Evolutionary conservation across 1,140 invertebrate species (phyloP).

Genomic region (Leptopilina clavipes): DNA sequence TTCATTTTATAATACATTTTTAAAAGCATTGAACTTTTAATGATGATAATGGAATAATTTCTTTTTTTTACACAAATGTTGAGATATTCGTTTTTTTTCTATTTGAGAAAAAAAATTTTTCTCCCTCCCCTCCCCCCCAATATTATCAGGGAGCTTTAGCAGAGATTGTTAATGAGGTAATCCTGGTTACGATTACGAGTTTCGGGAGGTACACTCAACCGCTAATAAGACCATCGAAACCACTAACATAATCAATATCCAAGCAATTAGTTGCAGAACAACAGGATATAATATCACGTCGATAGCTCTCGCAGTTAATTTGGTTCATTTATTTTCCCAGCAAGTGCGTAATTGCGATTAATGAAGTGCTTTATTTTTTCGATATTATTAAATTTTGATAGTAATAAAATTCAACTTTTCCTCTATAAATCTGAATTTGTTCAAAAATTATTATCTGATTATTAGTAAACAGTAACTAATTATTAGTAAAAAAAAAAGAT

Average conservation of each 20-base stretch:
- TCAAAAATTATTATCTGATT: too few species aligned
- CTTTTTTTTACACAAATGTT: too few species aligned
- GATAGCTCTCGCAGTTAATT: constrained; percentile 27
- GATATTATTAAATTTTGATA: not conserved
- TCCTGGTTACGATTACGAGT: not conserved
- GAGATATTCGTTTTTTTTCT: too few species aligned
- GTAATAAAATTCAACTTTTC: too few species aligned
- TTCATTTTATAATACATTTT: too few species aligned
- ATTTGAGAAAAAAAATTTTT: too few species aligned
- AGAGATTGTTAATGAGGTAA: constrained; percentile 9
- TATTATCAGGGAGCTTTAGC: not conserved
- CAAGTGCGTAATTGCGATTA: not conserved
- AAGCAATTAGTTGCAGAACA: constrained; percentile 44
- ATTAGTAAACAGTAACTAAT: too few species aligned
- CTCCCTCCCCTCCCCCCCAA: not conserved
- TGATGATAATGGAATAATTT: too few species aligned
- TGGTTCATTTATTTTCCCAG: not conserved
- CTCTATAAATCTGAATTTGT: too few species aligned
- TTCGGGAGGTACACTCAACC: constrained; percentile 19
- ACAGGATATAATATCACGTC: constrained; percentile 26
- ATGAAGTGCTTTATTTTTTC: not conserved
- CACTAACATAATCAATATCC: constrained; percentile 50
- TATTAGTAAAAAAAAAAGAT: too few species aligned
- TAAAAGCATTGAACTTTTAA: too few species aligned
- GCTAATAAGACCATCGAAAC: constrained; percentile 41